Evolutionary conservation across 2,888 invertebrate genomes (phyloP), one percentile per base, ranked within the genome.

Genomic region (Dynastes hyllus): DNA sequence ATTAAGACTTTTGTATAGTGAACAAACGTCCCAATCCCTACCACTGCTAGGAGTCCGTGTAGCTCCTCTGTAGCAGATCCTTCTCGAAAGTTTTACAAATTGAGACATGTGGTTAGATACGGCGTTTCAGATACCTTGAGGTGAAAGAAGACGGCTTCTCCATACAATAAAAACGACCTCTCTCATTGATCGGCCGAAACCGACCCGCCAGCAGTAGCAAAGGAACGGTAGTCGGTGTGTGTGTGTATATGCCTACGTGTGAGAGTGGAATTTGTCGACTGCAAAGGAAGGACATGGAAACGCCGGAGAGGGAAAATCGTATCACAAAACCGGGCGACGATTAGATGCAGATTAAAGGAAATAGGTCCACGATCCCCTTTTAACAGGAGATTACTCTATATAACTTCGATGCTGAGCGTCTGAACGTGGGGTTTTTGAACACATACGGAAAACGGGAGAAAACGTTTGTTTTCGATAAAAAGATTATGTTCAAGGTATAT

Each of bases 81-180:
- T 73, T 58, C 37, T 58, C 40, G 40, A 58, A 58, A 73, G 40
- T 58, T 58, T 73, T 73, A 16, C 73, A 73, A 73, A 73, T 73
- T 73, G 73, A 73, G 73, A 73, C 73, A 58, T 73, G 55, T 40
- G 71, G 71, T 55, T 71, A 71, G 37, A 71, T 55, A 58, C 55
- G 51, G 58, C 58, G 16, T 53, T 58, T 73, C 58, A 16, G 73
- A 73, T 71, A 29, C 73, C 58, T 73, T 22, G 73, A 58, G 73
- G 73, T 73, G 73, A 73, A 58, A 73, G 58, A 40, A 55, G 73
- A 37, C 16, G 16, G 58, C 55, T 63, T 29, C 29, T 63, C 27
- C 27, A 11, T 63, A 32, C 58, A 32, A 37, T 73, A 73, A 73
- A 73, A 73, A 73, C 73, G 40, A 40, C 40, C 58, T 73, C 73